Evolutionary conservation across 2,797 vertebrate genomes (phyloP).

Genomic region (Nannoperca australis): DNA sequence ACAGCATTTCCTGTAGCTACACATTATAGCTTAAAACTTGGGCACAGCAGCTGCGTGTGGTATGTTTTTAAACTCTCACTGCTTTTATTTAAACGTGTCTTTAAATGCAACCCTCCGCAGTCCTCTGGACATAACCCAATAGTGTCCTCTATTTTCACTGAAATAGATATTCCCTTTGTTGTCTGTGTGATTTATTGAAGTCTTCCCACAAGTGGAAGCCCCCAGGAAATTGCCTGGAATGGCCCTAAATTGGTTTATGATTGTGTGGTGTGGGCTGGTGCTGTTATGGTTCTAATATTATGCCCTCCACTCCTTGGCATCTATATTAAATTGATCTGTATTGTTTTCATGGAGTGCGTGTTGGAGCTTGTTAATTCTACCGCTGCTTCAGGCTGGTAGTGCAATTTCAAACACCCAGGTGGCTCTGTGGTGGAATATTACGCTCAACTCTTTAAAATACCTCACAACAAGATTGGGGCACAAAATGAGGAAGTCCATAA

Average conservation of each 20-base stretch:
- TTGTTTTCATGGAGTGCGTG: conserved; percentile 83
- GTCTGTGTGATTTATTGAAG: conserved; percentile 90
- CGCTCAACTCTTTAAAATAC: conserved; percentile 38
- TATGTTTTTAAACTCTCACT: conserved; percentile 55
- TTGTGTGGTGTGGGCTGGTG: conserved; percentile 85
- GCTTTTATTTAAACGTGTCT: conserved; percentile 71
- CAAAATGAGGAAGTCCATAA: conserved; percentile 35
- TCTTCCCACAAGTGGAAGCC: conserved; percentile 87
- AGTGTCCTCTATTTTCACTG: conserved; percentile 83
- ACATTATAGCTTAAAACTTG: conserved; percentile 34
- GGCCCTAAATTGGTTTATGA: conserved; percentile 91
- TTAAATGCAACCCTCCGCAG: conserved; percentile 60
- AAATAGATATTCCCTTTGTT: conserved; percentile 89
- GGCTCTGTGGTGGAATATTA: conserved; percentile 50
- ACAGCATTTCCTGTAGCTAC: conserved; percentile 61
- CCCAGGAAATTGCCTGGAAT: conserved; percentile 89
- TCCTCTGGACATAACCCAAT: conserved; percentile 78
- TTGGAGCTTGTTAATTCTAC: conserved; percentile 82
- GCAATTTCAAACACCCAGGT: conserved; percentile 54
- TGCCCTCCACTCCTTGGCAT: conserved; percentile 84
- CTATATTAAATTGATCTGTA: conserved; percentile 88
- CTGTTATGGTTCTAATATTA: conserved; percentile 86
- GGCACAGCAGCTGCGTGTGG: conserved; percentile 29
- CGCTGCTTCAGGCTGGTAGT: conserved; percentile 64
- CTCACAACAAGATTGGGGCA: conserved; percentile 13